These are phyloP conservation scores for Cetoscarus ocellatus DNA, from an alignment of 2,797 vertebrate species.

Conservation along the genomic window DNA sequence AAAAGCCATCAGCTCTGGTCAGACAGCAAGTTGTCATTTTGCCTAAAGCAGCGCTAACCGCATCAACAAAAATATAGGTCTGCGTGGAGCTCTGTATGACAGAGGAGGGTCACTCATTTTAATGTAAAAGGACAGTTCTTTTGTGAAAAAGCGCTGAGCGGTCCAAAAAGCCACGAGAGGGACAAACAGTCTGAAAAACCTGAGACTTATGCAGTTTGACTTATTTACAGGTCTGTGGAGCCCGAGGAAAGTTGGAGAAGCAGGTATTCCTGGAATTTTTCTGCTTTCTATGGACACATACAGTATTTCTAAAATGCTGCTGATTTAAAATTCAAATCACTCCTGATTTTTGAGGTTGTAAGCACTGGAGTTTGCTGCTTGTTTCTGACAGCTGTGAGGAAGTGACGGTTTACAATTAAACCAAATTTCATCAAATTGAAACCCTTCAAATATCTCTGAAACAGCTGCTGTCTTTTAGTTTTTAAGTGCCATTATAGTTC, in stretches of 20 bases:
- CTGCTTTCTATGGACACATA: conserved; percentile 17
- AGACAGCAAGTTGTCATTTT: conserved; percentile 86
- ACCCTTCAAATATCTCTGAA: conserved; percentile 30
- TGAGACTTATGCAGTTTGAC: conserved; percentile 75
- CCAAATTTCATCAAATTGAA: conserved; percentile 67
- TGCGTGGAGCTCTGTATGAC: conserved; percentile 79
- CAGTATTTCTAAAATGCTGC: conserved; percentile 37
- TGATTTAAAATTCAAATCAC: conserved; percentile 24
- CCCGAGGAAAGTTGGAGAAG: conserved; percentile 32
- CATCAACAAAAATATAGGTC: conserved; percentile 82
- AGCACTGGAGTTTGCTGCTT: conserved; percentile 19
- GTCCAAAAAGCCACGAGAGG: conserved; percentile 65
- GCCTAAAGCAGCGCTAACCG: conserved; percentile 83
- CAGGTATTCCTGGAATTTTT: conserved; percentile 48
- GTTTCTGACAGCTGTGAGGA: conserved; percentile 70
- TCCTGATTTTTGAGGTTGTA: too few relatives aligned
- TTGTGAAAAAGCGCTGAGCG: conserved; percentile 86
- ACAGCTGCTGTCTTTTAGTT: conserved; percentile 26
- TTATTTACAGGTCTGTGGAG: conserved; percentile 46
- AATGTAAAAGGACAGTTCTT: conserved; percentile 88
- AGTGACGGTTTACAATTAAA: conserved; percentile 35
- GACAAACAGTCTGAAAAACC: conserved; percentile 67
- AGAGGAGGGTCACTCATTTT: conserved; percentile 79
- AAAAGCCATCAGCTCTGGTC: conserved; percentile 82
- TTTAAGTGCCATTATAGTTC: conserved; percentile 25